Evolutionary conservation across 2,888 invertebrate species (phyloP), one percentile per base, ranked within the genome.

Genomic region (Apodemia duryi): DNA sequence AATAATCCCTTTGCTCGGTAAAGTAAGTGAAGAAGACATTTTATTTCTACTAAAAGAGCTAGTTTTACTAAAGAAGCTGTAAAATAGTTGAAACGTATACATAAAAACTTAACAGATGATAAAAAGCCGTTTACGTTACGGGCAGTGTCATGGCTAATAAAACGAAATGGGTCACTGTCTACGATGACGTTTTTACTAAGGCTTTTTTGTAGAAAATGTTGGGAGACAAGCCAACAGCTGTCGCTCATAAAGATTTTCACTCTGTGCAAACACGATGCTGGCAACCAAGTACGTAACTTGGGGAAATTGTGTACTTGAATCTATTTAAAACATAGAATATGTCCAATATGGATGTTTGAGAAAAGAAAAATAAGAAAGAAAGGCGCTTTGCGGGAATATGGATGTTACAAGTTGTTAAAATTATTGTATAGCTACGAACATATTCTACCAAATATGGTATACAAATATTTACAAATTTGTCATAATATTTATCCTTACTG

Each of bases 21-120:
- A 46, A 46, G 13, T 13, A n/a, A 46, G 13, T 13, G 3, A 46
- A 46, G 46, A 46, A 46, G n/a, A 46, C 46, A 13, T 13, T 46
- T 46, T 46, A 13, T 46, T 46, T 13, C 46, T 46, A n/a, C 13
- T 5, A 46, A 46, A 46, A 46, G n/a, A 49, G 49, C 49, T n/a
- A n/a, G 49, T 49, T 49, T n/a, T n/a, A n/a, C 49, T 13, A n/a
- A 49, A n/a, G 57, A 57, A 32, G 57, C 13, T 57, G 32, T 35
- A 57, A 57, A 57, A 57, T 35, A 57, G 32, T 57, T 57, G 57
- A 57, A 35, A 49, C n/a, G 32, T 57, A 35, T 32, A 57, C 57
- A 57, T 57, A 57, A 57, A 57, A 35, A 57, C 13, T 57, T 57
- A 57, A 57, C 57, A 57, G 57, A 57, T 57, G 57, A 57, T 57